Base-by-base conservation (phyloP, 2,797 vertebrate species). In the Mus caroli region DNA sequence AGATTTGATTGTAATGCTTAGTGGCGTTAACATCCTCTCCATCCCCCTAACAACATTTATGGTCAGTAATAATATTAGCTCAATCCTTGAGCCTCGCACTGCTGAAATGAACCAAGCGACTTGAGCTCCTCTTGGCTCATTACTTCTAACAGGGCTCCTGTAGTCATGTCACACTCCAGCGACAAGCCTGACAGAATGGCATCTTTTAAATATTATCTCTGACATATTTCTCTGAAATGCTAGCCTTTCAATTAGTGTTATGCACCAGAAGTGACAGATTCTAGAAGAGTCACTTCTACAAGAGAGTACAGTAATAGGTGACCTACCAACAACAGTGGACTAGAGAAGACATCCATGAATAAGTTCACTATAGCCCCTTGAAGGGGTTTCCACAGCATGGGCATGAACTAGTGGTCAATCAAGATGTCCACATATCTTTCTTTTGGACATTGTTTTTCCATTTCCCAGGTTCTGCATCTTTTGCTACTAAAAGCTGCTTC, bases 1-100 rank as follows among this genome's bases (percentile, higher is more conserved):
- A 96, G 96, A 98, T 97, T 97, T 98, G 97, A 98, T 97, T 96
- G 95, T 97, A 98, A 98, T 97, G 95, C 86, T 97, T 92, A 71
- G 95, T 96, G 98, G 97, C 97, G 85, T 97, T 98, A 98, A 97
- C 96, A 75, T 96, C 94, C 97, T 96, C 96, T 97, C 96, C 97
- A 97, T 97, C 97, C 95, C 94, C 98, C 95, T 97, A 92, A 94
- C 2, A 24, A 91, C 98, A 95, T 98, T 98, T 98, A 97, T 96
- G 98, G 96, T 97, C 98, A 97, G 97, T 90, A 97, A 95, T 73
- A 80, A 97, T 97, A 88, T 98, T 98, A 98, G 97, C 94, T 95
- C 97, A 96, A 96, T 95, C 86, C 78, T 94, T 96, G 97, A 97
- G 96, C 91, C 95, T 69, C 34, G 91, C 87, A 95, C 96, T 88